These are phyloP conservation scores for Zaprionus ornatus DNA, from an alignment of 1,140 invertebrate species.

Conservation along the genomic window DNA sequence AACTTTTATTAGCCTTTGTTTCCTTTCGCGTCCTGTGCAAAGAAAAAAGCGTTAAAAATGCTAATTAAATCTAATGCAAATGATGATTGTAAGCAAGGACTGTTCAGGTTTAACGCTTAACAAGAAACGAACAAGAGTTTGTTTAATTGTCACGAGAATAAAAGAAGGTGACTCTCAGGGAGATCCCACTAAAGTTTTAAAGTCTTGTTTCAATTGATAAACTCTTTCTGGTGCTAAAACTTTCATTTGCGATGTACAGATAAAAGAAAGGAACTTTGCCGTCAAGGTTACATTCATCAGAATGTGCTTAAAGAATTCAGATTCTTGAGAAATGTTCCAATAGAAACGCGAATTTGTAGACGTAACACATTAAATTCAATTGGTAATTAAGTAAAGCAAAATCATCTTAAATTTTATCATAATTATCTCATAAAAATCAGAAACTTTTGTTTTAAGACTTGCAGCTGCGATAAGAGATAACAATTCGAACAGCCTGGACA, in stretches of 20 bases:
- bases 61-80: constrained; percentile 71
- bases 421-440: not conserved
- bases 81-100: constrained; percentile 36
- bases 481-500: not conserved
- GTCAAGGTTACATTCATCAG: too few relatives aligned
- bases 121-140: constrained; percentile 6
- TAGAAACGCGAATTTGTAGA: too few relatives aligned
- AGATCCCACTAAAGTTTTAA: not conserved
- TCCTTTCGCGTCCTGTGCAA: not conserved
- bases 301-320: too few relatives aligned
- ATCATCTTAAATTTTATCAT: not conserved
- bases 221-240: not conserved
- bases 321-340: too few relatives aligned
- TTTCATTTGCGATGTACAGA: not conserved
- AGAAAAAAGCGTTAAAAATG: constrained; percentile 56
- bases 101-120: not conserved
- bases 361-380: not conserved
- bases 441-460: not conserved
- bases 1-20: constrained; percentile 58
- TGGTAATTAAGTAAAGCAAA: not conserved
- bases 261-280: too few relatives aligned
- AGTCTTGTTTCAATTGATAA: not conserved
- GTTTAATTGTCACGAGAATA: not conserved
- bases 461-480: not conserved
- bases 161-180: not conserved